Conservation (phyloP, 1,140 invertebrate species). For the Tetramorium parvispinum region DNA sequence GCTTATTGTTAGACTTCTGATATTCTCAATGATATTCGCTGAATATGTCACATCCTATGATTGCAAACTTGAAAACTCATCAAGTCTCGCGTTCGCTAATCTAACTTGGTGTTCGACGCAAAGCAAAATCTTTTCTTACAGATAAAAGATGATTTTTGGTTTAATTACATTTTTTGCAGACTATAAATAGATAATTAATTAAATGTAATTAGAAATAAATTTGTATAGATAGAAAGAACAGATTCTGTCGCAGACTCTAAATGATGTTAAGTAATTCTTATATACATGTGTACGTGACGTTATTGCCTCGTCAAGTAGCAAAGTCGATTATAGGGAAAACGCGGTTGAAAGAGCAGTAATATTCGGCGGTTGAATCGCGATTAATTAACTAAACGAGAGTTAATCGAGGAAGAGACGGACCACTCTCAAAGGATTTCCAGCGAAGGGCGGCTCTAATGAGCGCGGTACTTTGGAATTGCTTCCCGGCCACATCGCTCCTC, state of each 20-base stretch:
- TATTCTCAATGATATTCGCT: not conserved
- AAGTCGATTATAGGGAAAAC: not conserved
- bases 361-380: slow-evolving; percentile 30
- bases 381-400: slow-evolving; percentile 51
- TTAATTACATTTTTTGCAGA: not conserved
- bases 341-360: slow-evolving; percentile 21
- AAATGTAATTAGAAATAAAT: not conserved
- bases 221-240: not conserved
- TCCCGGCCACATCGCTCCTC: slow-evolving; percentile 12
- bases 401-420: slow-evolving; percentile 46
- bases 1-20: not conserved
- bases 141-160: not conserved
- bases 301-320: not conserved
- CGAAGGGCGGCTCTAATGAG: slow-evolving; percentile 38
- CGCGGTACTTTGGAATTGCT: slow-evolving; percentile 48
- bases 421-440: slow-evolving; percentile 16
- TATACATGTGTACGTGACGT: not conserved
- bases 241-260: not conserved
- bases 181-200: not conserved
- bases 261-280: not conserved
- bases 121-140: not conserved
- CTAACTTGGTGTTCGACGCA: not conserved
- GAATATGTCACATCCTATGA: not conserved
- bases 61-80: not conserved
- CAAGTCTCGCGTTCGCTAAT: not conserved